Base-by-base conservation (phyloP, 2,797 vertebrate species). In the Macrochelys suwanniensis region DNA sequence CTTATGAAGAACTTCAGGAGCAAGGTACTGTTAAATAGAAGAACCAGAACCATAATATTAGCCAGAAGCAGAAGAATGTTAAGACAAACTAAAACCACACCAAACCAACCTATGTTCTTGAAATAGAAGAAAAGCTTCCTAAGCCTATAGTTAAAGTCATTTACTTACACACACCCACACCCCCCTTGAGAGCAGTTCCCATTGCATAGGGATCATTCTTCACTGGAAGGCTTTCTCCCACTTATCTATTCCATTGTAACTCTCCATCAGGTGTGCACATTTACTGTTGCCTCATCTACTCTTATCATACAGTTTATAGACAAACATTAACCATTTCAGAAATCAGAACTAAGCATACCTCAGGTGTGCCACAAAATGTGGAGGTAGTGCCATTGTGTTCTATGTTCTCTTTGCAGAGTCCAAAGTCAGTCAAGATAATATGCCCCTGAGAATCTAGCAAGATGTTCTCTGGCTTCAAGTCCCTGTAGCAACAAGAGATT, bases 401-500 rank as follows among this genome's bases (percentile, higher is more conserved):
- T 2, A 99, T 99, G 97, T 99, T 99, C 98, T 99, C 99, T 96
- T 99, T 99, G 98, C 99, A 99, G 91, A 99, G 99, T 57, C 99
- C 99, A 7, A 99, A 99, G 96, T 99, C 99, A 8, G 99, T 99
- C 86, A 99, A 98, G 88, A 99, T 99, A 89, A 99, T 99, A 98
- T 99, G 99, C 16, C 99, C 99, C 97, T 99, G 99, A 0, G 99
- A 99, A 97, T 99, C 99, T 11, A 99, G 98, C 94, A 99, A 98
- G 97, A 99, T 99, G 97, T 99, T 99, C 98, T 99, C 99, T 0
- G 99, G 99, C 97, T 99, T 99, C 98, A 99, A 97, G 98, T 99
- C 99, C 71, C 99, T 99, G 97, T 15, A 77, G n/a, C 37, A 97
- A 91, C 31, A 94, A 83, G 89, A 95, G 13, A 4, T 80, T 86